Evolutionary conservation across 2,797 vertebrate genomes (phyloP).

Genomic region (Sebastes oblongus): DNA sequence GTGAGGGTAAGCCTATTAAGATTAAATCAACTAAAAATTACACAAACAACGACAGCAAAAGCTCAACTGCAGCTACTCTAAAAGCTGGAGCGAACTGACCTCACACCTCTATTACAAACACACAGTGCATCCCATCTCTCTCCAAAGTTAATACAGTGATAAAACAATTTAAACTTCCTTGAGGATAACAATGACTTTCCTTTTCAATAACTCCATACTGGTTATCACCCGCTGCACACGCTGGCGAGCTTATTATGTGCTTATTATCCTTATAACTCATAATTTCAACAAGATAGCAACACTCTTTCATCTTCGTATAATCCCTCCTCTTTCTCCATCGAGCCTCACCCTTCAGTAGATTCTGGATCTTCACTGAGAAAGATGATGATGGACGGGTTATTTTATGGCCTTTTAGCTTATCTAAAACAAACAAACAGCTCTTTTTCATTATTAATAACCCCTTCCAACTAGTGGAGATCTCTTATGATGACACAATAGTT

Average conservation of each 20-base stretch:
- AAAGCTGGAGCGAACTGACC: neutral
- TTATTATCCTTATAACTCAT: conserved; percentile 20
- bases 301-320: conserved; percentile 32
- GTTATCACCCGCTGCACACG: conserved; percentile 5
- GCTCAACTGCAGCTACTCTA: neutral
- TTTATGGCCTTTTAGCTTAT: neutral
- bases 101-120: neutral
- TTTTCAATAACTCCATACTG: neutral
- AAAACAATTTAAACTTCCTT: neutral
- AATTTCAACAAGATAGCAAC: conserved; percentile 6
- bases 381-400: neutral
- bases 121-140: neutral
- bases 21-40: conserved; percentile 20
- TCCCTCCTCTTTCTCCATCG: conserved; percentile 8
- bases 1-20: neutral
- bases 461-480: neutral
- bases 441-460: neutral
- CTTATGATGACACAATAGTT: neutral
- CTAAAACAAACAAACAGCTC: neutral
- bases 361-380: neutral
- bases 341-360: neutral
- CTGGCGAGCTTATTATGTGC: conserved; percentile 7
- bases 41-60: conserved; percentile 2
- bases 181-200: conserved; percentile 8
- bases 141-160: neutral